Evolutionary conservation across 2,888 invertebrate genomes (phyloP), one percentile per base, ranked within the genome.

Genomic region (Eledone cirrhosa): DNA sequence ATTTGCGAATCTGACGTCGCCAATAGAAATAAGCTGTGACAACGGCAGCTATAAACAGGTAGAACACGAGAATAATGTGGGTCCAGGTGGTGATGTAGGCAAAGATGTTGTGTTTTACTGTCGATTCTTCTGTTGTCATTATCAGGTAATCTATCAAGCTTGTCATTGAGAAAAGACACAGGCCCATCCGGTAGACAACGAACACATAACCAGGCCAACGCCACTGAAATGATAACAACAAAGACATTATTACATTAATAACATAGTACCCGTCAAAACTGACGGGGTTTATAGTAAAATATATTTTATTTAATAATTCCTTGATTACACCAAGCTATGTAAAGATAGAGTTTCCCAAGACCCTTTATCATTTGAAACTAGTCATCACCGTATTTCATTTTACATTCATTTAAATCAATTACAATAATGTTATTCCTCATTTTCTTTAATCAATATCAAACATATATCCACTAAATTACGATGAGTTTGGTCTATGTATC

Each of bases 11-110:
- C 31, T 67, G 67, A 0, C 67, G 67, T 3, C 14, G 67, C 67
- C 67, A 67, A 13, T 67, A 67, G 22, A 67, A 67, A 16, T 67
- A 67, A 29, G 67, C 24, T 11, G 83, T 78, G 11, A 83, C 47
- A 11, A 81, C 48, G 13, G 84, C 83, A 0, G 86, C 80, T 0
- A 81, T 14, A 11, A 85, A 29, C 29, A 88, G 81, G 79, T 89
- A 86, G 27, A 84, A 27, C 13, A 84, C 84, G 33, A 89, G 82
- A 3, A 87, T 16, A 0, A 86, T 76, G 83, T 87, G 89, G 16
- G 88, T 85, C 90, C 90, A 90, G 63, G 87, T 85, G 14, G 90
- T 89, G 47, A 90, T 82, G 81, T 82, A 90, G 11, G 83, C 85
- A 78, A 86, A 81, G 77, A 85, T 78, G 47, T 79, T 78, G 72